phyloP scores from a whole-genome alignment of 2,113 vertebrate species.

The Dipodomys merriami region DNA sequence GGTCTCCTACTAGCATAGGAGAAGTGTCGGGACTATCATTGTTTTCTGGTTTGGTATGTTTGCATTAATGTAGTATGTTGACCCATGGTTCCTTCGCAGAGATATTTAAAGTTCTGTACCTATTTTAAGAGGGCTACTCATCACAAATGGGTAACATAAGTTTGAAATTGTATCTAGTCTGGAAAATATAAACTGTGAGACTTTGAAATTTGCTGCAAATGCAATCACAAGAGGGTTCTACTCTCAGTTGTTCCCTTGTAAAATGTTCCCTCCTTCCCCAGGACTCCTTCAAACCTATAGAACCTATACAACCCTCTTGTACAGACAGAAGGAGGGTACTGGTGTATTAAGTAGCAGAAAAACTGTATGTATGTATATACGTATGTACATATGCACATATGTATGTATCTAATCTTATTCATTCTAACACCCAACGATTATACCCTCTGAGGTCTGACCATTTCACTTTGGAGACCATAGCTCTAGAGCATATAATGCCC shows the following conservation, averaged over 20 bases:
- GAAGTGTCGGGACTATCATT: neutral
- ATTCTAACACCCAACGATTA: neutral
- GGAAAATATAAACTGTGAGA: neutral
- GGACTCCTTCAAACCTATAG: neutral
- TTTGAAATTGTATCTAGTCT: slow-evolving; percentile 5
- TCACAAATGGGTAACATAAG: slow-evolving; percentile 41
- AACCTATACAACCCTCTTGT: neutral
- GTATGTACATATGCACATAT: neutral
- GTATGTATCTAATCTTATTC: neutral
- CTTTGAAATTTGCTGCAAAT: slow-evolving; percentile 42
- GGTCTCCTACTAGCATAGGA: neutral
- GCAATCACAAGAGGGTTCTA: neutral
- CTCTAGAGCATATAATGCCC: slow-evolving; percentile 37
- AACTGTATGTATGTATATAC: neutral
- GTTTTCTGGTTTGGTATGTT: slow-evolving; percentile 14
- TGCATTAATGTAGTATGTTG: slow-evolving; percentile 13
- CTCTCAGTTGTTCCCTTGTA: slow-evolving; percentile 2
- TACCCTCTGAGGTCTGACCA: neutral
- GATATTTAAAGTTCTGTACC: slow-evolving; percentile 39
- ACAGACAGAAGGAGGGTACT: neutral
- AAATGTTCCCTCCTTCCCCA: neutral
- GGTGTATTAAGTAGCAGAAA: slow-evolving; percentile 26
- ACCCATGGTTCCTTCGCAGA: neutral
- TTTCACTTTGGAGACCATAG: neutral
- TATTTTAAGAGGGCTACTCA: slow-evolving; percentile 54